Evolutionary conservation across 2,888 invertebrate species (phyloP).

Genomic region (Acleris literana): DNA sequence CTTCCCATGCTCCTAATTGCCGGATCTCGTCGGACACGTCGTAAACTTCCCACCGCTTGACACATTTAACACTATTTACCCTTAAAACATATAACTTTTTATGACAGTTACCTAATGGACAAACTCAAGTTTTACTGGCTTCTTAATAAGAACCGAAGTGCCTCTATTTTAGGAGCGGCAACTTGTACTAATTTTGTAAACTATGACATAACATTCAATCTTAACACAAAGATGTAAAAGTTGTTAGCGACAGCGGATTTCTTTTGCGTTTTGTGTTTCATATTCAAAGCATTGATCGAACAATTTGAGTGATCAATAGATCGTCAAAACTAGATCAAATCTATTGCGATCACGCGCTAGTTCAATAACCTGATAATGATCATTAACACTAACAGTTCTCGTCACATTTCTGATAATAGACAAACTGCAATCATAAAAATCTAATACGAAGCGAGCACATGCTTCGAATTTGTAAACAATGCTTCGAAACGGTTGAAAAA

Average conservation of each 20-base stretch:
- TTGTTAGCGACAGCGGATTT: neutral
- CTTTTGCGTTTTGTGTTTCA: neutral
- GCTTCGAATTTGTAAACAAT: neutral
- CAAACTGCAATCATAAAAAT: slow-evolving; percentile 10
- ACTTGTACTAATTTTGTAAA: neutral
- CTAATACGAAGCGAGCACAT: neutral
- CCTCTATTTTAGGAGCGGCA: neutral
- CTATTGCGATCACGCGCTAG: slow-evolving; percentile 16
- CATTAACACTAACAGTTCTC: slow-evolving; percentile 17
- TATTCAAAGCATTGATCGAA: slow-evolving; percentile 4
- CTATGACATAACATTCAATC: neutral
- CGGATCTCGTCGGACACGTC: slow-evolving; percentile 57
- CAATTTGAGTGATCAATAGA: slow-evolving; percentile 2
- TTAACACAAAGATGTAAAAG: too few species aligned
- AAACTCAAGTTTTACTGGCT: slow-evolving; percentile 31
- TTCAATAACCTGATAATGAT: slow-evolving; percentile 28
- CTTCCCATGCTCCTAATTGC: slow-evolving; percentile 58
- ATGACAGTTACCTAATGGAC: slow-evolving; percentile 35
- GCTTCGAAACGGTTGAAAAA: slow-evolving; percentile 7
- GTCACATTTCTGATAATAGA: neutral
- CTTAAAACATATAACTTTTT: slow-evolving; percentile 53
- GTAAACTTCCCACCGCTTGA: slow-evolving; percentile 57
- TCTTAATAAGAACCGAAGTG: slow-evolving; percentile 17
- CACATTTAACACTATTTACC: slow-evolving; percentile 60
- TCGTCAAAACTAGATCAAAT: slow-evolving; percentile 25